Percentiles rank a stretch among this genome's conserved stretches.
Evolutionary conservation across 2,113 vertebrate species (phyloP).

Genomic region (Paramormyrops kingsleyae): DNA sequence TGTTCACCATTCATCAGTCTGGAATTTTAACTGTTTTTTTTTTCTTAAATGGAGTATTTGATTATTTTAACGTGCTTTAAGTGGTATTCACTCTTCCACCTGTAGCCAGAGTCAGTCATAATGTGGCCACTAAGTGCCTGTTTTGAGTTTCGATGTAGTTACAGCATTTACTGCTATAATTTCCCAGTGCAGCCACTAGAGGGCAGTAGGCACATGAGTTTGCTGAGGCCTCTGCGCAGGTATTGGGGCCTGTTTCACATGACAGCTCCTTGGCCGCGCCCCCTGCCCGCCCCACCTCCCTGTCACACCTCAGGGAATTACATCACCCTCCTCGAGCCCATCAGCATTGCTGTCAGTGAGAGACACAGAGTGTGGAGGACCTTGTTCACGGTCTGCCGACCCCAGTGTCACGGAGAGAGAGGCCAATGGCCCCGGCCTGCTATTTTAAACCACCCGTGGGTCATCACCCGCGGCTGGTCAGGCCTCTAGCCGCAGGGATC

Average conservation of each 20-base stretch:
- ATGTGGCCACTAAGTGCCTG: background rate
- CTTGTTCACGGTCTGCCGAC: background rate
- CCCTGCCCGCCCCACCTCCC: background rate
- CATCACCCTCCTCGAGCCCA: background rate
- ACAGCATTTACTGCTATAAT: background rate
- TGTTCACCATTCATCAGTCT: background rate
- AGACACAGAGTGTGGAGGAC: background rate
- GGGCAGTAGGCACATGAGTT: background rate
- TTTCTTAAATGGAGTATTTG: background rate
- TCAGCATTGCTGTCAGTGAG: background rate
- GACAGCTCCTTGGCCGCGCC: background rate
- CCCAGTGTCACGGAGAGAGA: background rate
- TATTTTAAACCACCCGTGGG: background rate
- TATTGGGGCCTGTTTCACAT: background rate
- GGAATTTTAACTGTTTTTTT: background rate
- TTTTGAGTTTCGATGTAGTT: background rate
- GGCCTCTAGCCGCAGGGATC: background rate
- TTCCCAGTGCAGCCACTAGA: background rate
- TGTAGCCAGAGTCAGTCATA: background rate
- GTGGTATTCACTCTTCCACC: background rate
- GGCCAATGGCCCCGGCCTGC: background rate
- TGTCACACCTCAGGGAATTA: conserved; percentile 8
- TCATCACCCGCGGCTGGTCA: background rate
- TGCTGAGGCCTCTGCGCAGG: background rate
- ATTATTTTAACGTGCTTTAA: background rate